A percentile compares a stretch with the other conserved stretches of the same genome.
These are phyloP conservation scores for Holacanthus passer DNA, from an alignment of 2,113 vertebrate species.

Conservation along the genomic window DNA sequence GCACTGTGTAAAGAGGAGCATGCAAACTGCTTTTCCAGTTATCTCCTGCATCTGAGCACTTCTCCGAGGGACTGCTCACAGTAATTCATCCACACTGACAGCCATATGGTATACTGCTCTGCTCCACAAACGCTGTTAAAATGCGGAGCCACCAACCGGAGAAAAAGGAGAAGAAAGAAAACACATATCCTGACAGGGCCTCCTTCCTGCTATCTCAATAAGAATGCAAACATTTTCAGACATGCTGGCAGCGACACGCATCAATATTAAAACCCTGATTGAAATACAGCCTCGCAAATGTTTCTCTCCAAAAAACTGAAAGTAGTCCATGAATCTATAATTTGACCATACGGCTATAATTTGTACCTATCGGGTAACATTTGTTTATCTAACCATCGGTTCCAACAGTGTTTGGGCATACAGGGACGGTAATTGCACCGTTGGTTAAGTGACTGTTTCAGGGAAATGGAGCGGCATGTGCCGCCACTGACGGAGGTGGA, in stretches of 20 bases:
- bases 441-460: conserved; percentile 64
- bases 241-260: conserved; percentile 35
- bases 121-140: conserved; percentile 63
- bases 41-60: conserved; percentile 55
- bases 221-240: conserved; percentile 67
- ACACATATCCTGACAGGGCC: conserved; percentile 46
- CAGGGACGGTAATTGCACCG: conserved; percentile 59
- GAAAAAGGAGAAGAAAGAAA: conserved; percentile 8
- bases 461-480: conserved; percentile 54
- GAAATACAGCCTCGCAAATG: conserved; percentile 26
- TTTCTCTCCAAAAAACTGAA: conserved; percentile 36
- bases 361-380: conserved; percentile 68
- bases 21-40: conserved; percentile 76
- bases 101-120: conserved; percentile 81
- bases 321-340: conserved; percentile 46
- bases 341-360: conserved; percentile 65
- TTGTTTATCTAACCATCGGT: conserved; percentile 66
- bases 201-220: conserved; percentile 72
- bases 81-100: conserved; percentile 75
- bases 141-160: conserved; percentile 50
- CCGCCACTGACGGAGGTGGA: conserved; percentile 52
- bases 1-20: conserved; percentile 29
- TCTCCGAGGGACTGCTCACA: conserved; percentile 43
- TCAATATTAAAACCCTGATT: conserved; percentile 44
- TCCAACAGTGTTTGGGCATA: conserved; percentile 64